Base-by-base conservation (phyloP, 1,140 invertebrate genomes). In the Holcopasites calliopsidis region DNA sequence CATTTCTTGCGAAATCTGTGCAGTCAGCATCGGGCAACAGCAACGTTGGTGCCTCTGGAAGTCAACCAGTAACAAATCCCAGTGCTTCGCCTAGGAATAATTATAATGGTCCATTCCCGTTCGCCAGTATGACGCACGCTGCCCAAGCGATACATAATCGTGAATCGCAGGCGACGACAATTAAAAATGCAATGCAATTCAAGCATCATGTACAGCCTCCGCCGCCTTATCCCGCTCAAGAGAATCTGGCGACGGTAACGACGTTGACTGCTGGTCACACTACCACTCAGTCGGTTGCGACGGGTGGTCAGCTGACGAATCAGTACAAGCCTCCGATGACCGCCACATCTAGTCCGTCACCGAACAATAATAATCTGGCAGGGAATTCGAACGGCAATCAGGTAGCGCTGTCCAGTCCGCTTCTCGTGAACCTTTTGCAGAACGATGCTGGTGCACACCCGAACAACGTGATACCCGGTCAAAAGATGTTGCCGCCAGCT, bases 71-170 rank as follows among this genome's bases (percentile, higher is more conserved):
- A 5, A 76, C 79, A 11, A 85, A 88, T 66, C 77, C 90, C 2
- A 86, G 75, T 68, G 76, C 85, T 33, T 85, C 90, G 13, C 69
- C 89, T 84, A 91, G 91, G 91, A 94, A 85, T 73, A 90, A 89
- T 74, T 93, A 92, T 80, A 93, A 93, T 83, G 93, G 93, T 52
- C 94, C 94, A 83, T 97, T 96, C 91, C 96, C 97, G 21, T 98
- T 97, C 88, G 95, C 96, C 79, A 97, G 96, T 89, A 97, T 98
- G 96, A 96, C 96, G 62, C 96, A 97, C 86, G 96, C 96, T 60
- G 94, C 94, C 6, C 93, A 93, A 89, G 92, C 93, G 18, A 93
- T 93, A 77, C 92, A 93, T 50, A 93, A 85, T 82, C 89, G 92
- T 40, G 92, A 92, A 77, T 88, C 87, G 54, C 88, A 90, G 60